Base-by-base conservation (phyloP, 2,113 vertebrate species). In the Sturnira hondurensis region DNA sequence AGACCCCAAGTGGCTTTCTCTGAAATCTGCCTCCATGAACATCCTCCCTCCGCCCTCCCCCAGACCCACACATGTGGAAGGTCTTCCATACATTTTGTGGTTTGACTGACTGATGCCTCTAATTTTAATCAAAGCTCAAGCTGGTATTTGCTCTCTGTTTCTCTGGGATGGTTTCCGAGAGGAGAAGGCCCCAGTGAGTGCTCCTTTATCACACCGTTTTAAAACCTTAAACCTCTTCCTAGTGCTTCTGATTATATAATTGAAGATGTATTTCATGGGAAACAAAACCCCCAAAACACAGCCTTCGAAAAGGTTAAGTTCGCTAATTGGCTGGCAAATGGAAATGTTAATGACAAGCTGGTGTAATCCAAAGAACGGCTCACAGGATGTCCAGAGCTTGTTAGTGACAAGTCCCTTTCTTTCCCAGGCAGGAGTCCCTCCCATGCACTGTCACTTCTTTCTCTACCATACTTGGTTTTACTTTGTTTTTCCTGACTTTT, bases 41-140 rank as follows among this genome's bases (percentile, higher is more conserved):
- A 52, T 26, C 77, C 24, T 67, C 71, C 67, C 17, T 56, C 56
- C 50, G 36, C 16, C 36, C 38, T 28, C n/a, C 63, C 28, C 38
- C 38, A 61, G 9, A 54, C n/a, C 31, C 77, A 52, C 52, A 84
- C 38, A 68, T 15, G 45, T 68, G 73, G 92, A 74, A 87, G 65
- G 24, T 61, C 50, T 52, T 47, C 45, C 58, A 56, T 4, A 12
- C 73, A 83, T 47, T 93, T 58, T 26, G 54, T 61, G 38, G 38
- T 58, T 67, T 93, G 77, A 41, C 63, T 45, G 88, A 65, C 58
- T 7, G 3, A 68, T 67, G 38, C 54, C 84, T 80, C 54, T 92
- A 36, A 74, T 85, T 95, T 94, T 67, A 91, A 88, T 67, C 61
- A 91, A 86, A 86, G 58, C 28, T n/a, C 17, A 50, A 84, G 84